These are phyloP conservation scores for Halesus radiatus DNA, from an alignment of 1,140 invertebrate genomes.

Conservation along the genomic window DNA sequence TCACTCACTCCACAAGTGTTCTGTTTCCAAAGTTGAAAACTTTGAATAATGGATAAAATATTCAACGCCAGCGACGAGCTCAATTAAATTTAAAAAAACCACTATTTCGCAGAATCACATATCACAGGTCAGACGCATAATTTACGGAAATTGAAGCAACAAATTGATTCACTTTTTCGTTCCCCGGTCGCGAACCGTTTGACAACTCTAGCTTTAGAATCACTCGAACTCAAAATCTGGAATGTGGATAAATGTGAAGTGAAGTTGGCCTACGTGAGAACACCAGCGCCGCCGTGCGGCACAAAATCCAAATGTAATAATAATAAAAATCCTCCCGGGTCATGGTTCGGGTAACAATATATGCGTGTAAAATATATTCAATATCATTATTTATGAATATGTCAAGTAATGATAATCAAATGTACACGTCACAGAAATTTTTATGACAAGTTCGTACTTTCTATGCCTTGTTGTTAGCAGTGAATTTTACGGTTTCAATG, in stretches of 20 bases:
- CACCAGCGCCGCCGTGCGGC: slow-evolving; percentile 33
- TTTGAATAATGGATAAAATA: background rate
- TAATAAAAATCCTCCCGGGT: background rate
- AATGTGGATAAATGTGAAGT: slow-evolving; percentile 22
- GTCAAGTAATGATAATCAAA: background rate
- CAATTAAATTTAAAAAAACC: background rate
- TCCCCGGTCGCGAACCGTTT: background rate
- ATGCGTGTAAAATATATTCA: too few relatives aligned
- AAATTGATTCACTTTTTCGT: background rate
- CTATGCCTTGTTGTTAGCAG: too few relatives aligned
- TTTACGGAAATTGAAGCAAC: slow-evolving; percentile 4
- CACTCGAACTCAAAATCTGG: slow-evolving; percentile 6
- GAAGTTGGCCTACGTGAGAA: slow-evolving; percentile 34
- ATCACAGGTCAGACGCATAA: slow-evolving; percentile 17
- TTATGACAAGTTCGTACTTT: background rate
- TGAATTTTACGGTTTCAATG: too few relatives aligned
- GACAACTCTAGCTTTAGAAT: background rate
- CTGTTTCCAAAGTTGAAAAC: slow-evolving; percentile 8
- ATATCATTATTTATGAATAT: background rate
- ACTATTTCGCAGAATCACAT: background rate
- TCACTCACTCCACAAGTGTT: slow-evolving; percentile 45
- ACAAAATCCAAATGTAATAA: background rate
- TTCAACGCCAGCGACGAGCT: background rate
- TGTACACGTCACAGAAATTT: background rate
- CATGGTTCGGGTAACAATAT: too few relatives aligned